Percentiles rank a stretch among this genome's conserved stretches.
Conservation (phyloP, 2,113 vertebrate genomes). For the Podocnemis expansa region DNA sequence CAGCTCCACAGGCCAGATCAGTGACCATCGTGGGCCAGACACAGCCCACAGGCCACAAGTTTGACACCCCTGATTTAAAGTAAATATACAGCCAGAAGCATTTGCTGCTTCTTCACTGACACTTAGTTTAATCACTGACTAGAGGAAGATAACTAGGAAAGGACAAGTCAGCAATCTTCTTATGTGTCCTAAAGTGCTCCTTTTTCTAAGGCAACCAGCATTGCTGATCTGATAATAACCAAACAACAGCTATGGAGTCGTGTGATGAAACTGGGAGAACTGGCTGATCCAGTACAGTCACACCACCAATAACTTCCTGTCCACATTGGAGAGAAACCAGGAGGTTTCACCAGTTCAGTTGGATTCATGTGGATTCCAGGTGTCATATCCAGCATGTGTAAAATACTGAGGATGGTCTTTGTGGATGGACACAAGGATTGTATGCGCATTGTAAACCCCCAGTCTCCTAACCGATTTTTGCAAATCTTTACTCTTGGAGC, state of each 20-base stretch:
- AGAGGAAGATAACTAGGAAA: neutral
- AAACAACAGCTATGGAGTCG: rapidly evolving
- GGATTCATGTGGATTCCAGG: neutral
- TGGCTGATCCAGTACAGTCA: rapidly evolving
- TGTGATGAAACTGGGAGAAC: neutral
- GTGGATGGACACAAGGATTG: neutral
- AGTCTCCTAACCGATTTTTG: neutral
- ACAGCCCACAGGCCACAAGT: too few species aligned
- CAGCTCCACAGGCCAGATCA: too few species aligned
- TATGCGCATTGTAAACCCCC: neutral
- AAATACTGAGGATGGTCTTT: neutral
- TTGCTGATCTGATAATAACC: rapidly evolving
- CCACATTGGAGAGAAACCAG: neutral
- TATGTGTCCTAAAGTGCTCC: neutral
- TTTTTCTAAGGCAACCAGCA: rapidly evolving
- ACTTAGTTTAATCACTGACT: neutral
- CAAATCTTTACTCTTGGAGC: neutral
- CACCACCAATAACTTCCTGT: too few species aligned
- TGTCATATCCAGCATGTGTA: neutral
- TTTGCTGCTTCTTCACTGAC: neutral
- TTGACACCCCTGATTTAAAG: too few species aligned
- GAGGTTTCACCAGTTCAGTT: neutral
- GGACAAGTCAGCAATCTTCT: neutral
- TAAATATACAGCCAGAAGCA: neutral
- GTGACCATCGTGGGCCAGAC: too few species aligned